Evolutionary conservation across 2,797 vertebrate genomes (phyloP).

Genomic region (Triplophysa bombifrons): DNA sequence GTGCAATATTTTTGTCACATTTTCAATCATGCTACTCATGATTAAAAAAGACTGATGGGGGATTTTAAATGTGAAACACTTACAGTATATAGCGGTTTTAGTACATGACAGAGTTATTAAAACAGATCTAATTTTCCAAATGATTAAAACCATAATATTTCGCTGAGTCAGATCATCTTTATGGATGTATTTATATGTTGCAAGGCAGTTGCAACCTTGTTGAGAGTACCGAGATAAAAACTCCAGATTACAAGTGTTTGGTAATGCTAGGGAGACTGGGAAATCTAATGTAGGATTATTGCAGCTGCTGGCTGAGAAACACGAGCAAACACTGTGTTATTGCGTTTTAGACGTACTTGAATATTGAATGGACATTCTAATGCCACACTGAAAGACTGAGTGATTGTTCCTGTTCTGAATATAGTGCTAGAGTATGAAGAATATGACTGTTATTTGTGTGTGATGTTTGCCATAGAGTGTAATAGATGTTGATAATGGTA

Average conservation of each 20-base stretch:
- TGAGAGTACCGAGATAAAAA: conserved; percentile 21
- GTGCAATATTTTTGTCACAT: not conserved
- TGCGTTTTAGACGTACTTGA: conserved; percentile 10
- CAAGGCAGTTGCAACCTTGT: not conserved
- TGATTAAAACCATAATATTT: not conserved
- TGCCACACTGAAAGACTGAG: not conserved
- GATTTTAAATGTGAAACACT: not conserved
- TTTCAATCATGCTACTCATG: not conserved
- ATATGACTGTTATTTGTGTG: conserved; percentile 18
- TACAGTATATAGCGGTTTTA: not conserved
- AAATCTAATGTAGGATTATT: conserved; percentile 39
- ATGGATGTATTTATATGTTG: conserved; percentile 9
- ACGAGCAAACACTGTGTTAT: conserved; percentile 1
- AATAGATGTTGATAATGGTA: not conserved
- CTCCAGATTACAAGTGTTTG: conserved; percentile 36
- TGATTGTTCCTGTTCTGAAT: conserved; percentile 15
- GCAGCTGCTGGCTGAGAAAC: conserved; percentile 26
- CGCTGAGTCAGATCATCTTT: not conserved
- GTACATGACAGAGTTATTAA: not conserved
- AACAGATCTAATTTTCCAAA: not conserved
- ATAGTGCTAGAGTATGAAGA: not conserved
- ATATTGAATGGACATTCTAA: conserved; percentile 1
- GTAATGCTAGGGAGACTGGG: conserved; percentile 30
- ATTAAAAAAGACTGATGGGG: not conserved
- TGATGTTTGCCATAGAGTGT: conserved; percentile 7